phyloP scores from a whole-genome alignment of 2,888 invertebrate species.

The Thalpophila matura region DNA sequence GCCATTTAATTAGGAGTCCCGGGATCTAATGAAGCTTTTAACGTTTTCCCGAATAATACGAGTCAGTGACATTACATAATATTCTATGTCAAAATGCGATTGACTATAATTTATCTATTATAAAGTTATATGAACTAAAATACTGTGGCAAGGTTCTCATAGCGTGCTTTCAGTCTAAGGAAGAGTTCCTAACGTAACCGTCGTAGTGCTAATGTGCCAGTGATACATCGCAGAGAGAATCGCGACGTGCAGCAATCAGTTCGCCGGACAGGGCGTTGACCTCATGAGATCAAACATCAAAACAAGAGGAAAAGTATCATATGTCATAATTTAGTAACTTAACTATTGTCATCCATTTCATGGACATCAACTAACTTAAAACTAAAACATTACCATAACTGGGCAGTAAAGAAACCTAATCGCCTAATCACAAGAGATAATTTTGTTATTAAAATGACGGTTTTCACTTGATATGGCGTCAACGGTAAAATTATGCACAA shows the following conservation, averaged over 20 bases:
- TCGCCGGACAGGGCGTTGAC: conserved; percentile 50
- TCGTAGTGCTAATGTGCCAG: conserved; percentile 55
- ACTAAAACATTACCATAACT: conserved; percentile 64
- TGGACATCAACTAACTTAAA: conserved; percentile 77
- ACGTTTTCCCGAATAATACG: conserved; percentile 13
- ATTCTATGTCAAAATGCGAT: conserved; percentile 43
- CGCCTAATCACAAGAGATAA: conserved; percentile 65
- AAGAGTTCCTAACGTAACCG: conserved; percentile 45
- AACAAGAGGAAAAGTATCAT: conserved; percentile 62
- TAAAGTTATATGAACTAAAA: conserved; percentile 58
- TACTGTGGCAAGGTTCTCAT: conserved; percentile 70
- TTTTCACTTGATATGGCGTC: conserved; percentile 72
- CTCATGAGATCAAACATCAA: conserved; percentile 70
- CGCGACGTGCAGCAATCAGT: conserved; percentile 26
- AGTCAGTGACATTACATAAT: conserved; percentile 31
- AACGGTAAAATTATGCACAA: conserved; percentile 54
- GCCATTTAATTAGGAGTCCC: conserved; percentile 7
- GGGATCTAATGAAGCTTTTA: conserved; percentile 15
- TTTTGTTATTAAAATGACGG: conserved; percentile 62
- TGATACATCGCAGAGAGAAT: conserved; percentile 62
- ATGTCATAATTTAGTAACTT: conserved; percentile 76
- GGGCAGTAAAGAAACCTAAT: conserved; percentile 70
- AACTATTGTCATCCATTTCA: conserved; percentile 81
- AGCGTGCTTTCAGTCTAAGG: conserved; percentile 56
- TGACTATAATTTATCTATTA: conserved; percentile 50